Base-by-base conservation (phyloP, 1,140 invertebrate species). In the Antheraea mylitta region DNA sequence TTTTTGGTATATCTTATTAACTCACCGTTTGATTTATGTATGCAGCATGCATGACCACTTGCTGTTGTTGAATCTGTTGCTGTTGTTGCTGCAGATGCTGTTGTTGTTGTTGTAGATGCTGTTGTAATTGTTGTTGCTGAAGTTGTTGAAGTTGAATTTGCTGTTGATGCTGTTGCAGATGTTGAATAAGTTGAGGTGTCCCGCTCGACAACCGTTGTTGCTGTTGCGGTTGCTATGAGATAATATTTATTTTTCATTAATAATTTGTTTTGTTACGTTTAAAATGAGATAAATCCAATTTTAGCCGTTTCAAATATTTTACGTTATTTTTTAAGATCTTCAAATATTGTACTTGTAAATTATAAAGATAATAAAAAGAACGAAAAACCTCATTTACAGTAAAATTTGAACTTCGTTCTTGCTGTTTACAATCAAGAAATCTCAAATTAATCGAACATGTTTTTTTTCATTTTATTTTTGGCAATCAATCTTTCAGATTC, bases 11-110 rank as follows among this genome's bases (percentile, higher is more conserved):
- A 53, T 53, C 45, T 2, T 53, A 13, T 53, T 53, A 13, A 83
- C 83, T 87, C 70, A 89, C 86, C 64, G 78, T 58, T 78, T 90
- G 88, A 76, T 90, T 91, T 19, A 91, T 89, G 63, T 91, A 91
- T 9, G 87, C 82, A 18, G 87, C 81, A 72, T 91, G 89, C 89
- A 90, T 91, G 16, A 91, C 88, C 73, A 90, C 87, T 78, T 90
- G 82, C 64, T 83, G 87, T 60, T 89, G 89, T 77, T 85, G 86
- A 68, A 83, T 84, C 70, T 85, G 85, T 16, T 85, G 80, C 61
- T 81, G 80, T 48, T 81, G 74, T 18, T 85, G 81, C 58, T 76
- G 73, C 37, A 73, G 70, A 13, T 86, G 84, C 67, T 89, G 89
- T 67, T 88, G 92, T 42, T 85, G 87, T 53, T 86, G 84, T 30